Conservation (phyloP, 2,797 vertebrate species). For the Xiphorhynchus erythropygius region DNA sequence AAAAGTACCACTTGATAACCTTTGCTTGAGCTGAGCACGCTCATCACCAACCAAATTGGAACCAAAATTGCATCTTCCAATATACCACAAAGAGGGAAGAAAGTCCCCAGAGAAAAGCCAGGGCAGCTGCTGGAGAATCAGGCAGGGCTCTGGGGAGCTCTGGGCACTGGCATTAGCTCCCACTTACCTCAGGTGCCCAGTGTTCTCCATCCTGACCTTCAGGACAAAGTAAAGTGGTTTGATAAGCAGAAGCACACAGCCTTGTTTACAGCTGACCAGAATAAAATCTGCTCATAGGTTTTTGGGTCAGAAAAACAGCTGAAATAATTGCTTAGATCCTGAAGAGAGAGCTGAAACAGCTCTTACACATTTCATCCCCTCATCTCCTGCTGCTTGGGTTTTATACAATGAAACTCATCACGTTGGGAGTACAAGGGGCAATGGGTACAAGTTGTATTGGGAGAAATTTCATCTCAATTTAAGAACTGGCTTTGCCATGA, state of each 20-base stretch:
- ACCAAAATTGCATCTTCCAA: neutral
- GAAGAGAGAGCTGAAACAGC: neutral
- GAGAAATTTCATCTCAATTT: neutral
- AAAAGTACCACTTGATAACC: neutral
- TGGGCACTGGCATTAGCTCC: neutral
- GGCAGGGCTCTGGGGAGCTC: neutral
- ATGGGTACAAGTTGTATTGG: neutral
- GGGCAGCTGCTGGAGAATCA: neutral
- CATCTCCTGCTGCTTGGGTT: neutral
- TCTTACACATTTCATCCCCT: neutral
- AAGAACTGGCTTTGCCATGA: neutral
- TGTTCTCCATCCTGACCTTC: neutral
- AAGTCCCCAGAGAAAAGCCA: rapidly evolving
- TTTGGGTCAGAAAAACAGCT: neutral
- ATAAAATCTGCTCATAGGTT: neutral
- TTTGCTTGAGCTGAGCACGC: neutral
- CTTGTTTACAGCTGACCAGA: neutral
- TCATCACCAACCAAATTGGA: neutral
- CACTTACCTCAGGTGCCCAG: neutral
- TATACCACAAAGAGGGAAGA: neutral
- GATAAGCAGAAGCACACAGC: neutral
- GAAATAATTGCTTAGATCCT: neutral
- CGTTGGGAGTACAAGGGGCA: neutral
- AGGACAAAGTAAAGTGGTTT: neutral
- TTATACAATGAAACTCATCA: neutral